Base-by-base conservation (phyloP, 2,797 vertebrate species). In the Moxostoma hubbsi region DNA sequence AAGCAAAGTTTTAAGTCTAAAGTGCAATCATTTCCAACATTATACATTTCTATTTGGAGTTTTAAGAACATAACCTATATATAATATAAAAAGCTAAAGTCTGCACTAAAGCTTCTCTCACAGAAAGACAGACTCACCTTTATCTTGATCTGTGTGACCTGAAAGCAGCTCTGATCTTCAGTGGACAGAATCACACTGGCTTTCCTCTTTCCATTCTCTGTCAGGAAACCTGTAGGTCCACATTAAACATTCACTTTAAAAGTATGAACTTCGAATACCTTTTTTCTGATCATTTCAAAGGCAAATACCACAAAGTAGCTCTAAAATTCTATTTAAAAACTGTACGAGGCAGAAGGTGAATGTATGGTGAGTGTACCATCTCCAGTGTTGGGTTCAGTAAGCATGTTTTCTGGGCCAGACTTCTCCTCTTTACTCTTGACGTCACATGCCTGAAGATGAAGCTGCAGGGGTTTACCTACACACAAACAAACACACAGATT, bases 401-500 rank as follows among this genome's bases (percentile, higher is more conserved):
- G 94, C 87, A 99, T 95, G 89, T 96, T 99, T 91, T 98, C 97
- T 4, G 98, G 96, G 47, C 97, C 98, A 0, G 97, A 98, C 83
- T 98, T 98, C 81, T 99, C 97, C 85, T 98, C 98, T 88, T 99
- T 98, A 54, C 97, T 96, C 89, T 99, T 99, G 7, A 98, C 96
- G 79, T 99, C 97, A 88, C 97, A 99, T 0, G 98, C 98, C 85
- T 98, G 96, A 67, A 99, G 87, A 82, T 94, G 95, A 46, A 99
- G 88, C 79, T 94, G 94, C n/a, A 99, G 92, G 7, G 95, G 91
- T 63, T 96, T 97, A 70, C 96, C 98, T 99, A 90, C 53, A 65
- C 10, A 79, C 15, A 80, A 1, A 69, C 24, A 72, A 49, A 62
- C 9, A 67, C 7, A 59, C 7, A 49, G 11, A 18, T 12, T 49